phyloP scores from a whole-genome alignment of 2,797 vertebrate genomes.

The Onychomys torridus region DNA sequence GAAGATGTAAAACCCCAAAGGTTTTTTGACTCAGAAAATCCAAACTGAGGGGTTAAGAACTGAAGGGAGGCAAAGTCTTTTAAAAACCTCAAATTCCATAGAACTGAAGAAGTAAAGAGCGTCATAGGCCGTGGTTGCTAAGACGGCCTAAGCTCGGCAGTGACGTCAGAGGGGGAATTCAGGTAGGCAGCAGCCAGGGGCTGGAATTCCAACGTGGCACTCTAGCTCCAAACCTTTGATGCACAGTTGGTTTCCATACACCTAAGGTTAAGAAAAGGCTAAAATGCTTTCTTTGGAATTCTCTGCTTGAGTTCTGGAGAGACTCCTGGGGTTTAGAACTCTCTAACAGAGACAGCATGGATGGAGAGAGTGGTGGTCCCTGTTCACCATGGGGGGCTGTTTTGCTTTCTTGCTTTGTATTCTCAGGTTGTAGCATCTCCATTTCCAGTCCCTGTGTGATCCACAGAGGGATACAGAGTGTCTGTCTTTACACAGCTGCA shows the following conservation, averaged over 20 bases:
- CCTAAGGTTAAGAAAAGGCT: conserved; percentile 25
- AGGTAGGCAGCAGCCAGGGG: neutral
- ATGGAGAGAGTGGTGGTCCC: neutral
- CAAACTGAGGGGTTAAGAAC: conserved; percentile 36
- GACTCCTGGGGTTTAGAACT: neutral
- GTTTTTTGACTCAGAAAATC: conserved; percentile 52
- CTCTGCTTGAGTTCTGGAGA: neutral
- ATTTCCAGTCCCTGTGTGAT: neutral
- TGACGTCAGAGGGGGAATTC: neutral
- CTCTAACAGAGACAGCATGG: neutral
- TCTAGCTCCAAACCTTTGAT: neutral
- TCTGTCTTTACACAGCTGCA: neutral
- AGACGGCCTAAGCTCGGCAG: neutral
- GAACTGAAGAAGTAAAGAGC: neutral
- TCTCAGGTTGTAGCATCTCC: neutral
- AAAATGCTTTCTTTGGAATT: neutral
- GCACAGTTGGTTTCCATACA: conserved; percentile 18
- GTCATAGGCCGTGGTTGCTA: neutral
- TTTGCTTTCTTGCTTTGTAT: neutral
- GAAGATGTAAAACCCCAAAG: conserved; percentile 1
- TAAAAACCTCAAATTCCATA: conserved; percentile 18
- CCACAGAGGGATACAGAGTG: neutral
- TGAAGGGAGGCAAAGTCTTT: conserved; percentile 13
- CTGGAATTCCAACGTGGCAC: neutral
- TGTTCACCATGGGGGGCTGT: neutral